Evolutionary conservation across 35 echinoderm and acorn worm genomes (phyloP), one percentile per base, ranked within the genome.

Genomic region (Nesometra sesokonis): DNA sequence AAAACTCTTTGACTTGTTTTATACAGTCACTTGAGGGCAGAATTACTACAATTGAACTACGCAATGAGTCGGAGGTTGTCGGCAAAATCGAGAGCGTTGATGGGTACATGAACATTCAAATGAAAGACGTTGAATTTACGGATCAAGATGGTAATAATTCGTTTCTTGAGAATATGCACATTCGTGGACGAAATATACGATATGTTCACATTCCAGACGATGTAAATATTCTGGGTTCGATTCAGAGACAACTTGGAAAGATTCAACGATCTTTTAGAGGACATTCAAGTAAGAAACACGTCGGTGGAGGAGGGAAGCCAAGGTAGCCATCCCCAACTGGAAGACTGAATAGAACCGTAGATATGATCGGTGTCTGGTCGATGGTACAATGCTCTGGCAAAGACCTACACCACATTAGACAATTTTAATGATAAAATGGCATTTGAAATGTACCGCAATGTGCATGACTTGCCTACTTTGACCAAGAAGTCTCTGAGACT

Each of bases 21-120:
- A 78, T 97, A 17, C 92, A 91, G 46, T 89, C 85, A 30, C 35
- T 97, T 32, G 37, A 36, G 35, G 92, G 90, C 32, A 86, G 76
- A 79, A 38, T 81, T 15, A 97, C 92, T 46, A 97, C 92, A 32
- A 90, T 97, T 32, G 95, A 97, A 84, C 86, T 97, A 11, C 78
- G 92, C 33, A 97, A 97, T 36, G 95, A 97, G 35, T 78, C 81
- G 17, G 52, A 84, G 3, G 90, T 91, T 7, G 86, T 40, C 27
- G 95, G 95, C 8, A 34, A 79, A 5, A 91, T 97, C 29, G 87
- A 90, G 32, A 86, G 88, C 29, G 95, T 97, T 13, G 95, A 97
- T 81, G 95, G 92, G 33, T 97, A 94, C 77, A 97, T 94, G 95
- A 97, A 97, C 77, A 79, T 97, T 29, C 88, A 88, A 35, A 97